A percentile compares a stretch with the other conserved stretches of the same genome.
Evolutionary conservation across 2,888 invertebrate genomes (phyloP).

Genomic region (Drosophila meridiana): DNA sequence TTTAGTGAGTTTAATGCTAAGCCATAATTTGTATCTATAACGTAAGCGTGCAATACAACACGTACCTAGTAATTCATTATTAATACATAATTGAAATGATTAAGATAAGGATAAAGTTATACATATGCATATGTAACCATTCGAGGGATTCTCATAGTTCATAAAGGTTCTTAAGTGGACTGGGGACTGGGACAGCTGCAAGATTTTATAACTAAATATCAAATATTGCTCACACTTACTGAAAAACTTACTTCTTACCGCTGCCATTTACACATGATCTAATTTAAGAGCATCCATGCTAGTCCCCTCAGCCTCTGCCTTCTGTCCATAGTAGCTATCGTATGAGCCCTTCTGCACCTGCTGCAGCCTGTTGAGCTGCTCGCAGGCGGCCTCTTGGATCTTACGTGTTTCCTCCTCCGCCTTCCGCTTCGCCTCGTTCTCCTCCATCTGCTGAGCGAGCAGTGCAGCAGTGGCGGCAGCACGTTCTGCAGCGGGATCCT

Average conservation of each 20-base stretch:
- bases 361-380: slow-evolving; percentile 74
- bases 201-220: slow-evolving; percentile 29
- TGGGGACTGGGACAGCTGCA: slow-evolving; percentile 49
- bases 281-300: slow-evolving; percentile 61
- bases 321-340: slow-evolving; percentile 73
- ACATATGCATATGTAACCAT: slow-evolving; percentile 41
- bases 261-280: slow-evolving; percentile 61
- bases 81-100: slow-evolving; percentile 49
- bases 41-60: slow-evolving; percentile 40
- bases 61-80: slow-evolving; percentile 37
- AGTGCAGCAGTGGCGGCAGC: slow-evolving; percentile 81
- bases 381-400: slow-evolving; percentile 81
- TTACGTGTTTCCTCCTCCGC: slow-evolving; percentile 75
- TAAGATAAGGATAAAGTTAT: slow-evolving; percentile 43
- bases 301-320: slow-evolving; percentile 60
- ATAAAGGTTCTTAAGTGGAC: slow-evolving; percentile 40
- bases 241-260: slow-evolving; percentile 38
- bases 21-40: slow-evolving; percentile 10
- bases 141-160: slow-evolving; percentile 43
- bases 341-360: slow-evolving; percentile 69
- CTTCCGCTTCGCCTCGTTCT: slow-evolving; percentile 78
- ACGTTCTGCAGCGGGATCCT: slow-evolving; percentile 73
- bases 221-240: slow-evolving; percentile 31
- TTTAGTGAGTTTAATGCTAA: slow-evolving; percentile 22
- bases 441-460: slow-evolving; percentile 80